These are phyloP conservation scores for Lepetodrilus schrolli DNA, from an alignment of 2,888 invertebrate species.

Conservation along the genomic window DNA sequence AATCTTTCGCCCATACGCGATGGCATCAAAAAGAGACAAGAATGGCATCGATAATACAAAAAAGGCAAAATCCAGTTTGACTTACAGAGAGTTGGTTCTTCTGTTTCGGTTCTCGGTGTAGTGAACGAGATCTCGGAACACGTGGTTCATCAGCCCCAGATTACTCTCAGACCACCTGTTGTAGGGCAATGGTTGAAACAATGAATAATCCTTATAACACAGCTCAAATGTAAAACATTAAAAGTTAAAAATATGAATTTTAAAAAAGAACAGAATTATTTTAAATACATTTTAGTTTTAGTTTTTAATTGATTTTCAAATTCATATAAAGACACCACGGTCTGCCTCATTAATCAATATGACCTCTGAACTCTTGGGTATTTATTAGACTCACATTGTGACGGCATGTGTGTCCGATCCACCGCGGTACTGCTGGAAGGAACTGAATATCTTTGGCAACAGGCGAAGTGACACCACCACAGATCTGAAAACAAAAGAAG, in stretches of 20 bases:
- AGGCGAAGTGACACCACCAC: slow-evolving; percentile 91
- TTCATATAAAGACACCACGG: neutral
- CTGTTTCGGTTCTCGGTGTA: slow-evolving; percentile 77
- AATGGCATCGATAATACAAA: too few species aligned
- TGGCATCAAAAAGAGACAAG: too few species aligned
- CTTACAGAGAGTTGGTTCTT: slow-evolving; percentile 42
- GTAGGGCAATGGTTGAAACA: too few species aligned
- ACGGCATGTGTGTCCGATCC: slow-evolving; percentile 87
- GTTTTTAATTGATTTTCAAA: neutral
- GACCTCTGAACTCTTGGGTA: neutral
- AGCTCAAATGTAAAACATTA: too few species aligned
- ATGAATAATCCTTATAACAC: too few species aligned
- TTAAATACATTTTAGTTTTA: neutral
- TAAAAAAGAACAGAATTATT: too few species aligned
- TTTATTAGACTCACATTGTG: slow-evolving; percentile 81
- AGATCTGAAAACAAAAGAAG: slow-evolving; percentile 78
- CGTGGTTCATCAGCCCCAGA: slow-evolving; percentile 93
- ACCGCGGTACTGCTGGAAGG: slow-evolving; percentile 89
- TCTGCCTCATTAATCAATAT: neutral
- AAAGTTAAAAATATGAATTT: neutral
- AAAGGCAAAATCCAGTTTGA: too few species aligned
- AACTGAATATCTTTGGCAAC: slow-evolving; percentile 91
- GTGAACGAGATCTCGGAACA: slow-evolving; percentile 89
- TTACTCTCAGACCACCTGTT: slow-evolving; percentile 91
- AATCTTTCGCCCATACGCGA: too few species aligned